These are phyloP conservation scores for Dendrolimus punctatus DNA, from an alignment of 1,140 invertebrate genomes.

Conservation along the genomic window DNA sequence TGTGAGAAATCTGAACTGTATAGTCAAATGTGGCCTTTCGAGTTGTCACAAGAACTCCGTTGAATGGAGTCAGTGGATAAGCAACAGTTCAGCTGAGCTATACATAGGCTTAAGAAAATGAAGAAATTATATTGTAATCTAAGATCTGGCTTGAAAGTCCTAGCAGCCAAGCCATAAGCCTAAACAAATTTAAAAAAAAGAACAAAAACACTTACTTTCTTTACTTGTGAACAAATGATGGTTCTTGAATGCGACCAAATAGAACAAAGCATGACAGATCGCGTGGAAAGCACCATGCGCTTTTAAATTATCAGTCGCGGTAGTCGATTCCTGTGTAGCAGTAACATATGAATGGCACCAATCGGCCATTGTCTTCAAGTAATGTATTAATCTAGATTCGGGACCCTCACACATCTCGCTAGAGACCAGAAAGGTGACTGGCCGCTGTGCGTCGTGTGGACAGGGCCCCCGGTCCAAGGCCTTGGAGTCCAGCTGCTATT, in stretches of 20 bases:
- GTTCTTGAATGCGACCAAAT: constrained; percentile 90
- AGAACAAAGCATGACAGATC: constrained; percentile 92
- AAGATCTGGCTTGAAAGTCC: no score
- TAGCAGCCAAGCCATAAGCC: no score
- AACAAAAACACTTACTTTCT: constrained; percentile 75
- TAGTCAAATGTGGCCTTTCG: no score
- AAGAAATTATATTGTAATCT: no score
- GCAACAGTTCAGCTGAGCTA: no score
- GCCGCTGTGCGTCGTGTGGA: constrained; percentile 57
- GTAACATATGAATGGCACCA: constrained; percentile 68
- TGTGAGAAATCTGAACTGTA: no score
- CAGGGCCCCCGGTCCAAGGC: constrained; percentile 47
- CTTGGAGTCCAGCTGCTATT: constrained; percentile 45
- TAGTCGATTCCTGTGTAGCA: constrained; percentile 51
- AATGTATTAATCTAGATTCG: constrained; percentile 50
- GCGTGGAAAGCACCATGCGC: constrained; percentile 91
- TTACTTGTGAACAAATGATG: constrained; percentile 84
- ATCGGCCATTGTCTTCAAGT: constrained; percentile 59
- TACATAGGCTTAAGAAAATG: no score
- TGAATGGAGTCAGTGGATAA: no score
- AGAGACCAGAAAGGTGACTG: constrained; percentile 55
- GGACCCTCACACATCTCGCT: constrained; percentile 51
- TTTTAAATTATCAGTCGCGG: constrained; percentile 57
- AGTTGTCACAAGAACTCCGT: no score
- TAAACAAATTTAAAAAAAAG: no score